Base-by-base conservation (phyloP, 2,113 vertebrate genomes). In the Peromyscus polionotus region DNA sequence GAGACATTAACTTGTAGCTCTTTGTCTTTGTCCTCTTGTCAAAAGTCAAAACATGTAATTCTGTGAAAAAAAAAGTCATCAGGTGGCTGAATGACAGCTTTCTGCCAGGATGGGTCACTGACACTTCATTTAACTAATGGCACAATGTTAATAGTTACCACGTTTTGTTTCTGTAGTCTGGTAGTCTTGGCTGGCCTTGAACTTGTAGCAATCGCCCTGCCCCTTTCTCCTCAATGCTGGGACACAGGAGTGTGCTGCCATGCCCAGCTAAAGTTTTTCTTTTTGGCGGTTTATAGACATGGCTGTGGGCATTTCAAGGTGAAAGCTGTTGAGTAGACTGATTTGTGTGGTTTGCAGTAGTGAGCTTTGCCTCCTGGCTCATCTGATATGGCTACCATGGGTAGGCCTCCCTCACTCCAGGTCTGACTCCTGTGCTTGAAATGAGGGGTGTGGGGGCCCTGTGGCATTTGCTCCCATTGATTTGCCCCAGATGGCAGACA, bases 401-500 rank as follows among this genome's bases (percentile, higher is more conserved):
- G 11, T 20, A n/a, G 45, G 54, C 20, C n/a, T n/a, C 26, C 33
- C 20, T 2, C 0, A 91, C 33, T 36, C 28, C 0, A 14, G 72
- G 65, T 73, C 36, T 54, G 72, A 42, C 36, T 39, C 48, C 22
- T 59, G 5, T 68, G 24, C 36, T n/a, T 70, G 76, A 92, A 85
- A 61, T n/a, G 39, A 72, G 17, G 68, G 72, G 14, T 22, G 45
- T 77, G 4, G 81, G 94, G 97, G 94, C 92, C 79, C 93, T 77
- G 84, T 16, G 91, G 79, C 24, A n/a, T 93, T 92, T 63, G 65
- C 95, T 97, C 16, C 84, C 88, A 87, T 95, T 96, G 97, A 80
- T 94, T 95, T 97, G 63, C 79, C 88, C 97, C 84, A 36, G 95
- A 88, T 89, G 97, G 97, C 93, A 90, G 63, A 54, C 79, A 90